These are phyloP conservation scores for Zhuqinia jingwanae DNA, from an alignment of 2,888 invertebrate species.

Conservation along the genomic window DNA sequence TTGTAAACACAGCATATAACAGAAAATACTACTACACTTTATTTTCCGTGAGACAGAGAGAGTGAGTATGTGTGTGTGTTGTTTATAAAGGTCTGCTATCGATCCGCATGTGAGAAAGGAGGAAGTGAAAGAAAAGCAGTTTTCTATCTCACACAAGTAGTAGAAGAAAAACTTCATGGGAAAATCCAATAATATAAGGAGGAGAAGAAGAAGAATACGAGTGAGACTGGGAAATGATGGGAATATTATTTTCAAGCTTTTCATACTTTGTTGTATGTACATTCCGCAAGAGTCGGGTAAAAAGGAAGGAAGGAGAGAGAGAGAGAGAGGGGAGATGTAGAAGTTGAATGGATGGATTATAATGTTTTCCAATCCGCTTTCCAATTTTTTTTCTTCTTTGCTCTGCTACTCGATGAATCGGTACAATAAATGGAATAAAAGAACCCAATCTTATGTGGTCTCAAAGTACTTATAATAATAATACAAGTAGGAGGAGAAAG, in stretches of 20 bases:
- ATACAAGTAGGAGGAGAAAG: neutral
- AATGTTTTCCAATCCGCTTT: conserved; percentile 35
- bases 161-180: conserved; percentile 13
- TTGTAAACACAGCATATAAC: conserved; percentile 17
- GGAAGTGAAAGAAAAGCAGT: conserved; percentile 41
- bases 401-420: too few relatives aligned
- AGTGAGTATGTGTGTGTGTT: neutral
- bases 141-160: conserved; percentile 17
- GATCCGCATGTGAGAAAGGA: conserved; percentile 31
- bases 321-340: neutral
- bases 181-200: conserved; percentile 6
- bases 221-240: conserved; percentile 35
- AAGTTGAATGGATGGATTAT: conserved; percentile 35
- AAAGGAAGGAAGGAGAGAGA: conserved; percentile 28
- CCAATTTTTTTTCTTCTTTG: neutral
- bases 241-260: conserved; percentile 38
- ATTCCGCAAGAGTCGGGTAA: neutral
- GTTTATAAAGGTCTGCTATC: conserved; percentile 30
- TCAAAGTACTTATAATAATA: too few relatives aligned
- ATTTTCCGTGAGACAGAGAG: neutral
- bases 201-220: too few relatives aligned
- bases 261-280: neutral
- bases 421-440: neutral
- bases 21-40: conserved; percentile 26
- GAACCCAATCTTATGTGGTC: neutral